phyloP scores from a whole-genome alignment of 2,797 vertebrate genomes.

The Thalassophryne amazonica region DNA sequence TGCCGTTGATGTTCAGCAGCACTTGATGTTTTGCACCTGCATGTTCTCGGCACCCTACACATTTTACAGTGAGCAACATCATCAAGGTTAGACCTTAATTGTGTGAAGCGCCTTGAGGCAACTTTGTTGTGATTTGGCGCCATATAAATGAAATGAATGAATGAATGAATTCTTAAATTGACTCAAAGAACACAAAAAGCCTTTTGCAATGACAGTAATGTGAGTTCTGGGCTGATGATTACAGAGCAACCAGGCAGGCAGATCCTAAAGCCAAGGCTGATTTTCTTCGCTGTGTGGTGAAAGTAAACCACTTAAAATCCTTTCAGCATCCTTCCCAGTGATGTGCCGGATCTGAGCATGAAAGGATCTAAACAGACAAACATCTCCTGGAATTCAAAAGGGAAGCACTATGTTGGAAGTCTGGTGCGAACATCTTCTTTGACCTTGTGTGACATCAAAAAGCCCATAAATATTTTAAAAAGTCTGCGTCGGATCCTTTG shows the following conservation, averaged over 20 bases:
- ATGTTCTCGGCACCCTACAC: neutral
- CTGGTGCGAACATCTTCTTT: conserved; percentile 64
- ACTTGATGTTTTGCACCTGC: neutral
- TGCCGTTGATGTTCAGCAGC: too few species aligned
- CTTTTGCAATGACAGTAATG: conserved; percentile 40
- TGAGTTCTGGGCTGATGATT: conserved; percentile 31
- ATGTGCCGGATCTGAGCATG: conserved; percentile 62
- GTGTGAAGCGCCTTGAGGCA: too few species aligned
- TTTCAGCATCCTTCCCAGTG: conserved; percentile 42
- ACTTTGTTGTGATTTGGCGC: too few species aligned
- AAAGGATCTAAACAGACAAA: conserved; percentile 63
- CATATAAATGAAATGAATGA: too few species aligned
- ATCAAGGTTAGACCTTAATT: too few species aligned
- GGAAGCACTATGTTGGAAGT: conserved; percentile 56
- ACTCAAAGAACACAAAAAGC: conserved; percentile 23
- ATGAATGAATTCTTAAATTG: too few species aligned
- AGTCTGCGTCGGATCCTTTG: conserved; percentile 54
- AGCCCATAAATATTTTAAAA: conserved; percentile 78
- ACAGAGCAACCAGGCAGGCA: conserved; percentile 17
- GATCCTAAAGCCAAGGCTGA: conserved; percentile 34
- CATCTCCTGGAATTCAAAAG: conserved; percentile 57
- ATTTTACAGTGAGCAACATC: neutral
- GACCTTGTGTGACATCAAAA: conserved; percentile 77
- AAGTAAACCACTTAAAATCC: conserved; percentile 61
- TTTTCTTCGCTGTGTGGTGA: conserved; percentile 38